These are phyloP conservation scores for Hirtodrosophila confusa DNA, from an alignment of 2,888 invertebrate species.

Conservation along the genomic window DNA sequence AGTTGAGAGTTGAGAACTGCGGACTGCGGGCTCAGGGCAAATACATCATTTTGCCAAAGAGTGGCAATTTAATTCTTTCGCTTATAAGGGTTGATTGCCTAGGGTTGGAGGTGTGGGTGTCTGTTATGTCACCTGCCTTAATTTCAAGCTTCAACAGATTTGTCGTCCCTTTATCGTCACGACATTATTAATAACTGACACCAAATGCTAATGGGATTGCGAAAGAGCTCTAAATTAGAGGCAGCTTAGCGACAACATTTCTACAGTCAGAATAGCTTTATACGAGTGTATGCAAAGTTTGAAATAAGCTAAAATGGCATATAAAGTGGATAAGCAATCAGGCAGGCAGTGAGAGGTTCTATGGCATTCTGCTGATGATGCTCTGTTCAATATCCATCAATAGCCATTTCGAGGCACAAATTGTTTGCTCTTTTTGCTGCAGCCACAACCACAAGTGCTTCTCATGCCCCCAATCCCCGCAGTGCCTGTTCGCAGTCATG, in stretches of 20 bases:
- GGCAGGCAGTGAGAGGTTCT: constrained; percentile 9
- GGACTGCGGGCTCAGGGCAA: constrained; percentile 16
- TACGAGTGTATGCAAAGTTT: background rate
- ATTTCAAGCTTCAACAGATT: constrained; percentile 54
- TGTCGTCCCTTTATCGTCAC: constrained; percentile 35
- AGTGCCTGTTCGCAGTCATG: constrained; percentile 37
- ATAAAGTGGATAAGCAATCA: constrained; percentile 33
- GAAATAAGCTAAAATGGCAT: constrained; percentile 33
- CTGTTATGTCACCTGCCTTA: constrained; percentile 26
- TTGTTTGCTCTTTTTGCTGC: constrained; percentile 43
- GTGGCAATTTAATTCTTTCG: constrained; percentile 40
- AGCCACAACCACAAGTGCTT: constrained; percentile 6
- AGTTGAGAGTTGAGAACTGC: background rate
- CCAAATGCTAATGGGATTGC: background rate
- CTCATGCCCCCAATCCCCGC: background rate
- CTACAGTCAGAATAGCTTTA: no score
- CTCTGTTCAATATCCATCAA: constrained; percentile 52
- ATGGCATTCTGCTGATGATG: constrained; percentile 39
- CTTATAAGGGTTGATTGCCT: constrained; percentile 35
- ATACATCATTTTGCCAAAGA: constrained; percentile 56
- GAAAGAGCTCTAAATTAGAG: no score
- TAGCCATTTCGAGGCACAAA: constrained; percentile 33
- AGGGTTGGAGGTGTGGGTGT: background rate
- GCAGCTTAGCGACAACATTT: constrained; percentile 1
- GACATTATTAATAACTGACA: constrained; percentile 39